Conservation (phyloP, 2,888 invertebrate species). For the Polyommatus icarus region DNA sequence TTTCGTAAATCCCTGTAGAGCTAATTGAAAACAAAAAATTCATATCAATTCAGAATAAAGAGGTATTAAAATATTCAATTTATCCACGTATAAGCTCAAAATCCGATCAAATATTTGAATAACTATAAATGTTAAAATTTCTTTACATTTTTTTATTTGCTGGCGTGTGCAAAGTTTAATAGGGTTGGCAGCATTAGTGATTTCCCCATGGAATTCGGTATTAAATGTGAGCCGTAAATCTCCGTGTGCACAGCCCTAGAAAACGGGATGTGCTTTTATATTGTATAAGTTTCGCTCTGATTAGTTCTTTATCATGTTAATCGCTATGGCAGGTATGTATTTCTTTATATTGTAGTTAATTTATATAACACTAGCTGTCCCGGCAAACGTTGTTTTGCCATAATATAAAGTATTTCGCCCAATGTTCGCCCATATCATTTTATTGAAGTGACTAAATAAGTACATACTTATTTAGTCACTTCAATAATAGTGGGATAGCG, state of each 20-base stretch:
- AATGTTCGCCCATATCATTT: no score
- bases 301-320: not conserved
- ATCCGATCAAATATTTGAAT: not conserved
- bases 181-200: slow-evolving; percentile 16
- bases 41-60: not conserved
- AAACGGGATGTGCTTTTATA: not conserved
- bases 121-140: not conserved
- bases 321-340: no score
- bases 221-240: not conserved
- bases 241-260: not conserved
- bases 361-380: no score
- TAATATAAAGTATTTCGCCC: no score
- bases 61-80: not conserved
- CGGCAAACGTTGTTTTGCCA: no score
- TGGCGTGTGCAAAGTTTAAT: not conserved
- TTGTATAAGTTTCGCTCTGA: no score
- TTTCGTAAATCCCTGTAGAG: not conserved
- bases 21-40: not conserved
- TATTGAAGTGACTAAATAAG: no score
- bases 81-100: not conserved
- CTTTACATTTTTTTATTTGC: not conserved
- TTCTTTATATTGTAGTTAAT: no score
- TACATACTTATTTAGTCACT: no score
- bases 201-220: not conserved
- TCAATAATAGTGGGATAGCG: no score